Evolutionary conservation across 2,888 invertebrate species (phyloP).

Genomic region (Tortrix viridana): DNA sequence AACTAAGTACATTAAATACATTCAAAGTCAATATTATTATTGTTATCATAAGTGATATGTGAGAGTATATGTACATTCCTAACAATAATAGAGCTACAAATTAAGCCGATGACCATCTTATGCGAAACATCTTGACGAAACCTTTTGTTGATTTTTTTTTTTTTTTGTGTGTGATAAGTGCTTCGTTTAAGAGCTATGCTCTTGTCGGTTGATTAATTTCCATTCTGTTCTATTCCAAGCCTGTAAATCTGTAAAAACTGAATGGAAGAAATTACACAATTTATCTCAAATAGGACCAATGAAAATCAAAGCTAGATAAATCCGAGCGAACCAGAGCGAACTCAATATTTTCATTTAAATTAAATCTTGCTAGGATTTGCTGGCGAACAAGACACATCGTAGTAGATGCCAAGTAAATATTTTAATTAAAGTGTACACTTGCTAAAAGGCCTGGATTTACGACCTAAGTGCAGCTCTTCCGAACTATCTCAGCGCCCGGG

Average conservation of each 20-base stretch:
- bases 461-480: conserved; percentile 33
- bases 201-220: too few species aligned
- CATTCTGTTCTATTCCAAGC: too few species aligned
- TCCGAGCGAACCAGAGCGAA: conserved; percentile 7
- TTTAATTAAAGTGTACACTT: conserved; percentile 43
- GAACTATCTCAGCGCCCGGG: conserved; percentile 22
- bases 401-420: conserved; percentile 45
- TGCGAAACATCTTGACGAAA: too few species aligned
- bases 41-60: too few species aligned
- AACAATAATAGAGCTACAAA: too few species aligned
- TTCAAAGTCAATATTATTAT: too few species aligned
- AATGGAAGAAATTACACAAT: neutral
- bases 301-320: conserved; percentile 5
- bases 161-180: too few species aligned
- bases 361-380: conserved; percentile 17
- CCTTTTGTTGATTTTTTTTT: too few species aligned
- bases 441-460: conserved; percentile 36
- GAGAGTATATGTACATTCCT: too few species aligned
- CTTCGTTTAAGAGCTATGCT: too few species aligned
- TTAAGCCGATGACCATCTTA: too few species aligned
- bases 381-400: conserved; percentile 34
- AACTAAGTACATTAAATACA: too few species aligned
- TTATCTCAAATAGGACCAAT: neutral
- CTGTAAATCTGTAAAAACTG: neutral
- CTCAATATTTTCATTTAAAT: conserved; percentile 17